Evolutionary conservation across 2,888 invertebrate genomes (phyloP).

Genomic region (Abscondita cerata): DNA sequence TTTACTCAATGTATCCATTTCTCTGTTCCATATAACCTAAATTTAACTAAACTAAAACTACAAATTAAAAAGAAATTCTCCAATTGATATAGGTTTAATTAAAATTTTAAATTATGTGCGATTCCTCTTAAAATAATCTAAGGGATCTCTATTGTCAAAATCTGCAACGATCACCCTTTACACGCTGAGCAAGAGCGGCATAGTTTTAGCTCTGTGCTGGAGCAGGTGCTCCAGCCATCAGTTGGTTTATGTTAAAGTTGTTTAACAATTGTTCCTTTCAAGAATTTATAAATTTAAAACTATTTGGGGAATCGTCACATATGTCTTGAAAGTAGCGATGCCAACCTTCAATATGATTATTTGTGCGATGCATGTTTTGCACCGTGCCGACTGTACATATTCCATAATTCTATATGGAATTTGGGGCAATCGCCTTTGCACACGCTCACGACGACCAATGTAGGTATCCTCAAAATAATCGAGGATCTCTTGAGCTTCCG

Average conservation of each 20-base stretch:
- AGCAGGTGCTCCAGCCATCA: background rate
- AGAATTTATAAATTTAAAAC: no score
- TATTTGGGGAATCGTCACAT: no score
- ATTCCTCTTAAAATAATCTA: no score
- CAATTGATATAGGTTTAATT: no score
- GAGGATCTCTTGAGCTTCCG: background rate
- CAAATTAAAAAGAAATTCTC: no score
- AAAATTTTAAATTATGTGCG: no score
- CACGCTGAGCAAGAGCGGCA: no score
- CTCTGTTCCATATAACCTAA: no score
- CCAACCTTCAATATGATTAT: background rate
- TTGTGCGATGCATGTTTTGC: background rate
- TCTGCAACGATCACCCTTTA: no score
- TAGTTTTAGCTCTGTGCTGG: background rate
- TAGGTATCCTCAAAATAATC: conserved; percentile 1
- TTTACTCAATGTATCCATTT: no score
- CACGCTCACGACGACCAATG: background rate
- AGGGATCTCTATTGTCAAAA: no score
- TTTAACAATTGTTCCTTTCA: background rate
- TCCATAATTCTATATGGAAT: background rate
- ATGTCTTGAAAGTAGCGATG: background rate
- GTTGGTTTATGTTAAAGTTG: background rate
- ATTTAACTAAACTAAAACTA: no score
- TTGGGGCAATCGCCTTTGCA: background rate
- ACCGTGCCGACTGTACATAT: background rate